These are phyloP conservation scores for Dasyornis broadbenti DNA, from an alignment of 2,113 vertebrate genomes.

Conservation along the genomic window DNA sequence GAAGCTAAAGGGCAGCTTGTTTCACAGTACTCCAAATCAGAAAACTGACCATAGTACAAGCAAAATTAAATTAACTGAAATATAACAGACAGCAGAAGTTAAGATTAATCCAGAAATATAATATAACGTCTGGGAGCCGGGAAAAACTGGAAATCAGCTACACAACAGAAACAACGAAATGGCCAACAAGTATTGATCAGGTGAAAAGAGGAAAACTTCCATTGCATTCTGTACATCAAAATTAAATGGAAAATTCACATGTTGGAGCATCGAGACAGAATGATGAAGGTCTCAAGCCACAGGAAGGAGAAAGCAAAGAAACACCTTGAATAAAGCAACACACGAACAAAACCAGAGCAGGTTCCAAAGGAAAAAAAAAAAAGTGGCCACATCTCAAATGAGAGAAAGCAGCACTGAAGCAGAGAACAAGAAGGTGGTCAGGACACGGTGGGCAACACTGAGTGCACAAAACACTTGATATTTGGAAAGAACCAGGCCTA, in stretches of 20 bases:
- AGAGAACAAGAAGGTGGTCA: neutral
- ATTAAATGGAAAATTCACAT: constrained; percentile 24
- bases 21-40: constrained; percentile 52
- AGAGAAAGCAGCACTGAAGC: constrained; percentile 26
- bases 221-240: constrained; percentile 42
- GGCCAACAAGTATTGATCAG: constrained; percentile 1
- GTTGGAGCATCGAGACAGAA: neutral
- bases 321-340: neutral
- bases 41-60: constrained; percentile 35
- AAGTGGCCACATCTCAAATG: neutral
- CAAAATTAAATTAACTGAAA: constrained; percentile 50
- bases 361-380: neutral
- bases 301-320: neutral
- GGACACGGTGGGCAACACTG: constrained; percentile 35
- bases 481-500: constrained; percentile 43
- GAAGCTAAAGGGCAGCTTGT: constrained; percentile 15
- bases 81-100: constrained; percentile 29
- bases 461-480: constrained; percentile 43
- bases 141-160: neutral
- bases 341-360: neutral
- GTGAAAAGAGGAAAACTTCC: neutral
- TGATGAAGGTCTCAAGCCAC: neutral
- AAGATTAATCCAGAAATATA: constrained; percentile 59
- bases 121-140: neutral
- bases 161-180: constrained; percentile 48